Conservation (phyloP, 2,113 vertebrate genomes). For the Falcunculus frontatus region DNA sequence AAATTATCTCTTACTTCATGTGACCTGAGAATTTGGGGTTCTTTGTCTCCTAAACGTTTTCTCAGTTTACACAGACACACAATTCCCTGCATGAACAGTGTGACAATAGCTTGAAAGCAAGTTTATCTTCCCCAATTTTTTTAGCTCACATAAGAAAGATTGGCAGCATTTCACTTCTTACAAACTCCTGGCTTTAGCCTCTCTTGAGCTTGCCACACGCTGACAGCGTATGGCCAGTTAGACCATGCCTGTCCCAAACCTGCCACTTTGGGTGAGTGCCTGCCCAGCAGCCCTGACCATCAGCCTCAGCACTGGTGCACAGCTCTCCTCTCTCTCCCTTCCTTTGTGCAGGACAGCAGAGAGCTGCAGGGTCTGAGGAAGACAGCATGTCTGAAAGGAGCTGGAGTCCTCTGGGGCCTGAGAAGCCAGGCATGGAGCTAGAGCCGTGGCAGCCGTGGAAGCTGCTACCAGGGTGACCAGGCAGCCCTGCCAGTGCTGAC, state of each 20-base stretch:
- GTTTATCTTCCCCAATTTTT: background rate
- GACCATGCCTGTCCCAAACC: accelerated
- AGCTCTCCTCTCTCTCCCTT: background rate
- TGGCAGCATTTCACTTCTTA: background rate
- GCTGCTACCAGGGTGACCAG: background rate
- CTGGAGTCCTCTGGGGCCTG: background rate
- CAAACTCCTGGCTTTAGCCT: background rate
- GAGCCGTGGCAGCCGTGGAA: background rate
- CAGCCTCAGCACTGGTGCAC: accelerated
- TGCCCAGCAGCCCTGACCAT: background rate
- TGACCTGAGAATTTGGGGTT: background rate
- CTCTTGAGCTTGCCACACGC: background rate
- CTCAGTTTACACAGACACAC: background rate
- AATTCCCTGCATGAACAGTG: background rate
- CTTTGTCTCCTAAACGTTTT: background rate
- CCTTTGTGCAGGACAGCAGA: background rate
- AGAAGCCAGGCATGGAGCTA: background rate
- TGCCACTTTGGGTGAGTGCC: background rate
- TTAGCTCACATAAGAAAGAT: background rate
- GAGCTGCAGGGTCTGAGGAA: background rate
- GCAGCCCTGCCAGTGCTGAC: background rate
- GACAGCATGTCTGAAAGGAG: background rate
- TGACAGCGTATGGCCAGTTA: accelerated
- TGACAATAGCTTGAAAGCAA: background rate
- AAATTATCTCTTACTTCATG: background rate